Percentiles rank a stretch among this genome's conserved stretches.
phyloP scores from a whole-genome alignment of 2,888 invertebrate genomes.

The Julus scandinavius region DNA sequence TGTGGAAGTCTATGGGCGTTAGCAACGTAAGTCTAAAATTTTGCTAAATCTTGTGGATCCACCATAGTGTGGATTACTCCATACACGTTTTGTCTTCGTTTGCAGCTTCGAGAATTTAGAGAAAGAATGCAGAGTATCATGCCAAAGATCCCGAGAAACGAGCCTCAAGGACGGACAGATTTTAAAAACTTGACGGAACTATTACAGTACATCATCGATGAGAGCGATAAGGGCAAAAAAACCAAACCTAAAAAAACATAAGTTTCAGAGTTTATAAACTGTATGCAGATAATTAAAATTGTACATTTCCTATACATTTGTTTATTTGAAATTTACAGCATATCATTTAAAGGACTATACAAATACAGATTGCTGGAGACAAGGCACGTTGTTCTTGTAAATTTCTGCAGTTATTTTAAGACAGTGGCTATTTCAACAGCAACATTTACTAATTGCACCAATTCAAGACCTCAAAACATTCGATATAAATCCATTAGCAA shows the following conservation, averaged over 20 bases:
- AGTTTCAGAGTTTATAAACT: constrained; percentile 52
- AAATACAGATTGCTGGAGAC: neutral
- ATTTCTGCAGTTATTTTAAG: neutral
- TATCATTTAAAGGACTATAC: neutral
- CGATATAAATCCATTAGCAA: neutral
- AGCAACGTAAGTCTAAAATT: constrained; percentile 74
- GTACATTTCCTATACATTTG: constrained; percentile 20
- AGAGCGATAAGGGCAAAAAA: constrained; percentile 63
- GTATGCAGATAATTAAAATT: neutral
- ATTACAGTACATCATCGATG: constrained; percentile 76
- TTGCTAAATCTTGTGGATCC: neutral
- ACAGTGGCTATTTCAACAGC: neutral
- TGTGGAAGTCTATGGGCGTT: constrained; percentile 91
- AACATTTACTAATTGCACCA: neutral
- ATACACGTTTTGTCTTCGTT: neutral
- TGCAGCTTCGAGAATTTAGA: constrained; percentile 83
- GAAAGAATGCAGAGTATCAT: constrained; percentile 80
- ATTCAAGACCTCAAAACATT: neutral
- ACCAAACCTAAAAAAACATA: too few relatives aligned
- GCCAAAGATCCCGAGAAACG: constrained; percentile 80
- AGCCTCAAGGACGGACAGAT: constrained; percentile 85
- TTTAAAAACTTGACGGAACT: constrained; percentile 87
- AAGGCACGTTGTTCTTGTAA: neutral
- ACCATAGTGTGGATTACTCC: neutral
- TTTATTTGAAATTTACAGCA: constrained; percentile 17